phyloP scores from a whole-genome alignment of 2,113 vertebrate genomes.

The Hippocampus zosterae region DNA sequence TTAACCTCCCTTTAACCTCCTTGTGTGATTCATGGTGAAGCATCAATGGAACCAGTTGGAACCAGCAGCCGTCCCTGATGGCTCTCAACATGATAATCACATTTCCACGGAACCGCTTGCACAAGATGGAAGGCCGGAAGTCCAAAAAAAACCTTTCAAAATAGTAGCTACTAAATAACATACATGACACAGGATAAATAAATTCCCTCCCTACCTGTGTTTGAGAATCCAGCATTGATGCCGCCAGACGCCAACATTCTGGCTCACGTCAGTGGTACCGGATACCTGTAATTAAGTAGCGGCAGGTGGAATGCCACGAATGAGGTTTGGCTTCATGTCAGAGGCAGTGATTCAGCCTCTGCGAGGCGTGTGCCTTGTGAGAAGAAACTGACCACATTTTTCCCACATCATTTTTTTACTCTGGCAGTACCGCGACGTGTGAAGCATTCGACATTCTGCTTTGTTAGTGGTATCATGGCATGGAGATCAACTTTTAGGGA shows the following conservation, averaged over 20 bases:
- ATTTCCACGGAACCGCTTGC: not conserved
- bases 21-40: not conserved
- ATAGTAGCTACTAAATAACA: not conserved
- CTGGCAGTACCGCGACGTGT: not conserved
- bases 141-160: not conserved
- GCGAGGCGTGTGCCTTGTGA: constrained; percentile 8
- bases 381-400: constrained; percentile 10
- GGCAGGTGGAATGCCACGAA: constrained; percentile 34
- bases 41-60: not conserved
- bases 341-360: not conserved
- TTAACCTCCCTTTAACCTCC: not conserved
- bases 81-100: not conserved
- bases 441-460: not conserved
- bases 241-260: not conserved
- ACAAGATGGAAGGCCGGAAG: not conserved
- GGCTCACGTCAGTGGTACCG: not conserved
- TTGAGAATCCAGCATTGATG: not conserved
- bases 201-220: not conserved
- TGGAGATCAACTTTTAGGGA: not conserved
- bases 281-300: constrained; percentile 1
- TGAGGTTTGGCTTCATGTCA: constrained; percentile 22
- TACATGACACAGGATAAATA: not conserved
- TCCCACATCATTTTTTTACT: constrained; percentile 17
- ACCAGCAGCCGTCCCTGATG: not conserved
- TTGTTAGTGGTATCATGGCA: not conserved